Evolutionary conservation across 2,113 vertebrate species (phyloP), one percentile per base, ranked within the genome.

Genomic region (Gila orcuttii): DNA sequence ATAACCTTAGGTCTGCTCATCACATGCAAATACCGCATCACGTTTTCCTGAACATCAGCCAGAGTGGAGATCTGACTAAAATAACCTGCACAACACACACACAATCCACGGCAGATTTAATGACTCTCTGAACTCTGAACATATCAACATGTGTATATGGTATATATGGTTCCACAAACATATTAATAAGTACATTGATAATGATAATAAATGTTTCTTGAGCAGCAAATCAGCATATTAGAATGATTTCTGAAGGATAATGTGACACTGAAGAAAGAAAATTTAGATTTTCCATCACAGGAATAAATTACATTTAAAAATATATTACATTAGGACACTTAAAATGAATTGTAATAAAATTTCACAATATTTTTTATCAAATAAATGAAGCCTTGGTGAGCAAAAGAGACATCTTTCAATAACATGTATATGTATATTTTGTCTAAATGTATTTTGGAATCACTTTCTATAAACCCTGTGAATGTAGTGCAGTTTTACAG

Each of bases 1-100:
- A 99, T 99, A 8, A 99, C 98, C 89, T 99, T 99, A 10, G 98
- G 98, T 25, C 98, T 93, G 90, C 98, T 99, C 90, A 99, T 97
- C 36, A 99, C 98, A 0, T 99, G 98, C 23, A 99, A 97, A 82
- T 99, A 99, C 84, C 97, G 96, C 97, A 99, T 99, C 78, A 99
- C 98, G 0, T 99, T 99, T 90, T 99, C 98, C 88, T 98, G 98
- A 85, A 99, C 98, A 0, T 99, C 98, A 23, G 98, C 98, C 91
- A 99, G 90, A 0, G 98, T 99, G 69, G 97, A 99, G 88, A 99
- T 98, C 93, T 99, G 98, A 89, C 97, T 98, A 79, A 99, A 99
- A 90, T 98, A 99, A 0, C 98, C 98, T 99, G 93, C 17, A 68
- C 6, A 60, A 89, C 76, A 79, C 73, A 89, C 76, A 79, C 73